These are phyloP conservation scores for Chanos chanos DNA, from an alignment of 2,797 vertebrate species.

Conservation along the genomic window DNA sequence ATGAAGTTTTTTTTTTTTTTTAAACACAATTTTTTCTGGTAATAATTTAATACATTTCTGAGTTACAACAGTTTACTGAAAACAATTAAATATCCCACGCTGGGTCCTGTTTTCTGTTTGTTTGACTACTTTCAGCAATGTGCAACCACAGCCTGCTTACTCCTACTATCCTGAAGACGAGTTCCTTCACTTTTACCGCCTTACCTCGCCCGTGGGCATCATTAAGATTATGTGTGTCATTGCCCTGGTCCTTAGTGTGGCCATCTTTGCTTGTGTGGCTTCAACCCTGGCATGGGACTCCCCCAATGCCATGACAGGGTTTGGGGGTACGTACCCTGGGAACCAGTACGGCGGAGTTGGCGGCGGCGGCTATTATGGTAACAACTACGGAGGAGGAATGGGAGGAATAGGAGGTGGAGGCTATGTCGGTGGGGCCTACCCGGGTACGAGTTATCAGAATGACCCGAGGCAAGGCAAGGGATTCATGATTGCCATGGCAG, in stretches of 20 bases:
- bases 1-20: too few relatives aligned
- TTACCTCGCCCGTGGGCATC: slow-evolving; percentile 85
- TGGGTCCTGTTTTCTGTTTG: too few relatives aligned
- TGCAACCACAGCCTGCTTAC: slow-evolving; percentile 74
- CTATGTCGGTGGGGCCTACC: slow-evolving; percentile 68
- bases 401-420: slow-evolving; percentile 48
- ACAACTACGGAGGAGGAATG: slow-evolving; percentile 28
- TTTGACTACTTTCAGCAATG: too few relatives aligned
- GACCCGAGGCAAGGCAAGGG: slow-evolving; percentile 82
- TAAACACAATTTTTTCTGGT: too few relatives aligned
- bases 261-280: slow-evolving; percentile 86
- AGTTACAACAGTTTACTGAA: too few relatives aligned
- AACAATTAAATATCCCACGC: too few relatives aligned
- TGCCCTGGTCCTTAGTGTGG: slow-evolving; percentile 75
- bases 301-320: slow-evolving; percentile 55
- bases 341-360: background rate
- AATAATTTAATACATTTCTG: too few relatives aligned
- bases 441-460: slow-evolving; percentile 73
- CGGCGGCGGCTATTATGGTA: slow-evolving; percentile 29
- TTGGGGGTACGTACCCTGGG: slow-evolving; percentile 62
- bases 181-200: slow-evolving; percentile 85
- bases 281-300: slow-evolving; percentile 85
- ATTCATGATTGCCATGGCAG: slow-evolving; percentile 82
- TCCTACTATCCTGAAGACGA: slow-evolving; percentile 90
- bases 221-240: slow-evolving; percentile 83